Evolutionary conservation across 2,113 vertebrate genomes (phyloP).

Genomic region (Acrocephalus kingi): DNA sequence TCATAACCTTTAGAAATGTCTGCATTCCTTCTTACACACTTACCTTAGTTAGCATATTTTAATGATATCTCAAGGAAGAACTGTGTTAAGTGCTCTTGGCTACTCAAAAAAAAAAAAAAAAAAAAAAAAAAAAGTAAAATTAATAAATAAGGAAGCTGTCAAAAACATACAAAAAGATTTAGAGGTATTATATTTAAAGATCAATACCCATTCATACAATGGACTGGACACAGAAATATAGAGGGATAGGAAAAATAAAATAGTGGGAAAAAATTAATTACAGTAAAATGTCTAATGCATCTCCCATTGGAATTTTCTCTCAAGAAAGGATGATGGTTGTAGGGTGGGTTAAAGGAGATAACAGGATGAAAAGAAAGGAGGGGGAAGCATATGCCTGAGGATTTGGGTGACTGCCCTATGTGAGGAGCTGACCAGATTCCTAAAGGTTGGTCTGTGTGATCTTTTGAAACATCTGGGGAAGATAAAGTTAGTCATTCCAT

Average conservation of each 20-base stretch:
- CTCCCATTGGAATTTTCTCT: not conserved
- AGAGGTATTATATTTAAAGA: constrained; percentile 41
- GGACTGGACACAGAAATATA: constrained; percentile 17
- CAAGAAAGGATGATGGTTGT: not conserved
- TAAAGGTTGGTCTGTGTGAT: not conserved
- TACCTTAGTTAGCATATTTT: constrained; percentile 74
- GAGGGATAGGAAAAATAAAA: not conserved
- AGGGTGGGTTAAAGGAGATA: not conserved
- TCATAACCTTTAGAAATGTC: constrained; percentile 68
- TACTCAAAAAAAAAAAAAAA: not conserved
- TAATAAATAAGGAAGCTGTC: constrained; percentile 28
- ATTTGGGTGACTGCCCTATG: not conserved
- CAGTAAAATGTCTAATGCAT: not conserved
- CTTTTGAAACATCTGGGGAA: not conserved
- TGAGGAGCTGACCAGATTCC: not conserved
- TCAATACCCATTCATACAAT: not conserved
- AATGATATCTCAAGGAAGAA: constrained; percentile 50
- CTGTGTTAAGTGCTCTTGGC: constrained; percentile 18
- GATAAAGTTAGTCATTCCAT: not conserved
- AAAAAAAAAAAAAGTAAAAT: not conserved
- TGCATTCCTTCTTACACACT: constrained; percentile 22
- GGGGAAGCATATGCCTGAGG: not conserved
- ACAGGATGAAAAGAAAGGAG: not conserved
- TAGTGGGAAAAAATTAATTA: not conserved
- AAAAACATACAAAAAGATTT: not conserved